Conservation (phyloP, 1,140 invertebrate genomes). For the Cecropterus lyciades region DNA sequence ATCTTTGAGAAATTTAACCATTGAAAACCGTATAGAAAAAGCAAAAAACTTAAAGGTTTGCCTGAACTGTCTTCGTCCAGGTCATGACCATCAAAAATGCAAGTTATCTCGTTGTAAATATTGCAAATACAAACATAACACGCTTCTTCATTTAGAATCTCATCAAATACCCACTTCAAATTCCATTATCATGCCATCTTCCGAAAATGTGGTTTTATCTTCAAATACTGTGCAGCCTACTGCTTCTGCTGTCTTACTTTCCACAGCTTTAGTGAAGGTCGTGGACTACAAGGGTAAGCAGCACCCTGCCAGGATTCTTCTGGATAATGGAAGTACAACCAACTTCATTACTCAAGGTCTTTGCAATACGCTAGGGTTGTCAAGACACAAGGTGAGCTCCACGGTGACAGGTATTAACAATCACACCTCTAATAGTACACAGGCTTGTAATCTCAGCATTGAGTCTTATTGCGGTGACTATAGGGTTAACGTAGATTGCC, state of each 20-base stretch:
- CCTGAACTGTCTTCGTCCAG: constrained; percentile 43
- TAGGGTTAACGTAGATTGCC: constrained; percentile 41
- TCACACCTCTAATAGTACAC: constrained; percentile 36
- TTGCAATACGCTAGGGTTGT: constrained; percentile 38
- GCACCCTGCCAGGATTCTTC: constrained; percentile 37
- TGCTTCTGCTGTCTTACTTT: constrained; percentile 33
- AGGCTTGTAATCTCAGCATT: constrained; percentile 47
- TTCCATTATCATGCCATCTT: no score
- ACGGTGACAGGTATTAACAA: constrained; percentile 48
- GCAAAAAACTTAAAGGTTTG: constrained; percentile 38
- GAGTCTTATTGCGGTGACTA: constrained; percentile 42
- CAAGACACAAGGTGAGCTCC: constrained; percentile 29
- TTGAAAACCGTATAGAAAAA: constrained; percentile 36
- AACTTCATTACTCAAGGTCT: constrained; percentile 42
- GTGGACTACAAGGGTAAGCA: constrained; percentile 22
- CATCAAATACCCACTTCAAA: no score
- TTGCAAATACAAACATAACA: no score
- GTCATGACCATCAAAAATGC: constrained; percentile 38
- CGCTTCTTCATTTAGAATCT: no score
- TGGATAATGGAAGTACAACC: constrained; percentile 45
- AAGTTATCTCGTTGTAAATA: constrained; percentile 38
- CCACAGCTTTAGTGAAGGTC: constrained; percentile 47
- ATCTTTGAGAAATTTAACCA: constrained; percentile 34
- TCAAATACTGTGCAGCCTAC: constrained; percentile 8
- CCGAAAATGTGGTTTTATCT: constrained; percentile 26